Conservation (phyloP, 2,113 vertebrate genomes). For the Opisthocomus hoazin region DNA sequence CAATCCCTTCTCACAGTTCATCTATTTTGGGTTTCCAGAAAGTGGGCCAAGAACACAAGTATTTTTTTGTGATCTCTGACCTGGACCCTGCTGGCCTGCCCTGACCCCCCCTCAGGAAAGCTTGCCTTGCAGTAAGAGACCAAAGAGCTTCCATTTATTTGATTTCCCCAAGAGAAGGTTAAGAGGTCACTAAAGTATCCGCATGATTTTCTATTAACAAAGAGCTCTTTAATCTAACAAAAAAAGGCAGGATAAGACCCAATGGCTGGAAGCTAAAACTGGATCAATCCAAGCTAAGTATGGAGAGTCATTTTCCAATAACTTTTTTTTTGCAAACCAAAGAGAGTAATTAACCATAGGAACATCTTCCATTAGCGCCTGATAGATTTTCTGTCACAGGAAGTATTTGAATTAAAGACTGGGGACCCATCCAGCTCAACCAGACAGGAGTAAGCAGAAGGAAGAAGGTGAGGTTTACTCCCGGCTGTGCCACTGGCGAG, state of each 20-base stretch:
- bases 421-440: background rate
- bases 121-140: background rate
- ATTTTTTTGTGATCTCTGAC: background rate
- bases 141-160: background rate
- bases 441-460: background rate
- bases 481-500: background rate
- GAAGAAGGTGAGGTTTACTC: background rate
- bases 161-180: background rate
- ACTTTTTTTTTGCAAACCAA: background rate
- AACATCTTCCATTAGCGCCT: slow-evolving; percentile 34
- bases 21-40: slow-evolving; percentile 39
- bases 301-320: background rate
- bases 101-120: background rate
- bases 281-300: slow-evolving; percentile 24
- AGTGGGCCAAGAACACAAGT: slow-evolving; percentile 20
- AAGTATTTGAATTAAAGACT: background rate
- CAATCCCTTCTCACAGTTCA: background rate
- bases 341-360: background rate
- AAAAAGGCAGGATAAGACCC: background rate
- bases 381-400: slow-evolving; percentile 13
- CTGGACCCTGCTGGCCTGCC: background rate
- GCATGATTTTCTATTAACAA: background rate
- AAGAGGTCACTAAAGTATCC: background rate
- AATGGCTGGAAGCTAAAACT: background rate
- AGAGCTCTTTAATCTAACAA: background rate